Evolutionary conservation across 2,888 invertebrate genomes (phyloP), one percentile per base, ranked within the genome.

Genomic region (Choristoneura rosaceana): DNA sequence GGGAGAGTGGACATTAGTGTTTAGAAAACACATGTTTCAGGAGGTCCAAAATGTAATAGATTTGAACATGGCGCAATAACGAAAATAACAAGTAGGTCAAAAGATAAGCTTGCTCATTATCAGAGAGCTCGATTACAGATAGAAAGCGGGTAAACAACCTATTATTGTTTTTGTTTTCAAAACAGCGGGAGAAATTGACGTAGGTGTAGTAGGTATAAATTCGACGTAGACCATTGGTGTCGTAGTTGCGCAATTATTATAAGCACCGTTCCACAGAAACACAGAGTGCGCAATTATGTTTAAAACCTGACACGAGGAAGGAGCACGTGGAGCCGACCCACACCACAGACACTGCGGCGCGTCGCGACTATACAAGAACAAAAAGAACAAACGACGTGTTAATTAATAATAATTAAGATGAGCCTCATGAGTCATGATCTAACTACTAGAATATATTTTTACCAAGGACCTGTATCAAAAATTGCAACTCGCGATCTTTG

Each of bases 171-270:
- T 71, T 71, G 71, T 71, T 71, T 71, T 71, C 17, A 62, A 61
- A n/a, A 45, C 33, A 34, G 71, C 62, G 45, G 38, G 41, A 59
- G 47, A 67, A 62, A 63, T 68, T 71, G 71, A 68, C 71, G 71
- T 63, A 71, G 59, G 34, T 38, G 55, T 62, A 55, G 34, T 60
- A 61, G n/a, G 25, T 25, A 25, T 62, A 62, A 67, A 25, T 67
- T 67, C 10, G 65, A 67, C 61, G 59, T 61, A 59, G 43, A 52
- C 12, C 12, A 43, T 59, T 58, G 69, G 68, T 62, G 58, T 52
- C 33, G 38, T 70, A 62, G 70, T 43, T 71, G 71, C 75, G 74
- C 74, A 74, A 68, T 52, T 69, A 69, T 41, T 41, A 69, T 75
- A 66, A 69, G 58, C 50, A 65, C 55, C 65, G 55, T 47, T 59